phyloP scores from a whole-genome alignment of 2,797 vertebrate species.

The Tarsius wallacei region DNA sequence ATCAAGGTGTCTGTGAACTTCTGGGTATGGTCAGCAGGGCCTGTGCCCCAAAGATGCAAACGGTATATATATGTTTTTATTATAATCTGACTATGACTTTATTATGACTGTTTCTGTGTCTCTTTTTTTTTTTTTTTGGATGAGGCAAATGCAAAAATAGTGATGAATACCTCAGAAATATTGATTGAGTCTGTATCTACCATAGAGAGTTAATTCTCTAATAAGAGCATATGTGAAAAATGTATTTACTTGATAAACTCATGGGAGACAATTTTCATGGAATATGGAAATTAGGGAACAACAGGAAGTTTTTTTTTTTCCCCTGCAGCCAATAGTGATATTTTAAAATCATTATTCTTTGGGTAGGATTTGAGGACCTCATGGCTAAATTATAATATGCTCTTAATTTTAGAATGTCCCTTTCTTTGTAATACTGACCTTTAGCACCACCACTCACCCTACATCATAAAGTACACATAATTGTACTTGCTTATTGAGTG shows the following conservation, averaged over 20 bases:
- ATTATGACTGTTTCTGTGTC: slow-evolving; percentile 10
- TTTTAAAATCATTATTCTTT: slow-evolving; percentile 56
- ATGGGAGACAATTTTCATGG: background rate
- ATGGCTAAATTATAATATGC: slow-evolving; percentile 3
- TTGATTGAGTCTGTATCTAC: background rate
- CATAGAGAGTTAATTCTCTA: background rate
- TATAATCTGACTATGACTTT: slow-evolving; percentile 18
- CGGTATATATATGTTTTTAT: slow-evolving; percentile 83
- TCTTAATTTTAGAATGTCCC: slow-evolving; percentile 13
- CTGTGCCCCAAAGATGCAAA: slow-evolving; percentile 92
- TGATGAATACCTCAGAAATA: slow-evolving; percentile 9
- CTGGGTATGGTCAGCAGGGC: slow-evolving; percentile 90
- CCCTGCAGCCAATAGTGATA: background rate
- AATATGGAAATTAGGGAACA: background rate
- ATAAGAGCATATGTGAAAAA: slow-evolving; percentile 24
- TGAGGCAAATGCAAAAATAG: slow-evolving; percentile 45
- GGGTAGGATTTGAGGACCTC: slow-evolving; percentile 44
- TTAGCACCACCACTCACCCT: background rate
- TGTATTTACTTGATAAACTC: slow-evolving; percentile 24
- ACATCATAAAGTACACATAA: background rate
- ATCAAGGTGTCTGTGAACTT: slow-evolving; percentile 89
- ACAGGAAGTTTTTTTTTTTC: slow-evolving; percentile 25
- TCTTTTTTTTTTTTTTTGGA: slow-evolving; percentile 1
- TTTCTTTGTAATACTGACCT: slow-evolving; percentile 7
- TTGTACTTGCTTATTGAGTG: background rate